phyloP scores from a whole-genome alignment of 2,888 invertebrate species.

The Eulithis prunata region DNA sequence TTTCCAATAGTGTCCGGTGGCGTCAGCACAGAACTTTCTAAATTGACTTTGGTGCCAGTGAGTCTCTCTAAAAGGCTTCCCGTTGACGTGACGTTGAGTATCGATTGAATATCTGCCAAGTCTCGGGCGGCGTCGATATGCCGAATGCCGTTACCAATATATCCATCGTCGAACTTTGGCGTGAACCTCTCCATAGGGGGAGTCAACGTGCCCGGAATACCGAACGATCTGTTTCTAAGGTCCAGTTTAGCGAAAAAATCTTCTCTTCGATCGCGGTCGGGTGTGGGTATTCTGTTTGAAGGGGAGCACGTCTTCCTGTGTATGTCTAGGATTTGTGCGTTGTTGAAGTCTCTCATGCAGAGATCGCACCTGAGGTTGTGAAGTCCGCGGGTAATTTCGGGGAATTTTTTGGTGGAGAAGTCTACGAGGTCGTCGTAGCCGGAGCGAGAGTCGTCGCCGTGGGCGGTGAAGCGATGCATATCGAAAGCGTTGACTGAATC shows the following conservation, averaged over 20 bases:
- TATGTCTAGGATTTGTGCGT: constrained; percentile 86
- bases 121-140: constrained; percentile 87
- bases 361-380: constrained; percentile 88
- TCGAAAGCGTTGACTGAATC: constrained; percentile 89
- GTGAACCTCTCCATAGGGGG: constrained; percentile 76
- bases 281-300: constrained; percentile 70
- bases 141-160: constrained; percentile 70
- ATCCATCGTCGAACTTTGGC: constrained; percentile 72
- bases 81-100: constrained; percentile 90
- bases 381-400: constrained; percentile 89
- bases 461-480: constrained; percentile 87
- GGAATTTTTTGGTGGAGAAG: constrained; percentile 91
- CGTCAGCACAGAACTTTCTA: constrained; percentile 74
- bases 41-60: constrained; percentile 71
- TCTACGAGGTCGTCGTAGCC: constrained; percentile 92
- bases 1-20: constrained; percentile 73
- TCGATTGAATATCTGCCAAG: constrained; percentile 93
- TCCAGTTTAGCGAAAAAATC: constrained; percentile 93
- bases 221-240: constrained; percentile 88
- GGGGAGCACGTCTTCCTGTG: constrained; percentile 83
- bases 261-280: constrained; percentile 87
- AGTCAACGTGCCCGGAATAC: constrained; percentile 74
- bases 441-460: constrained; percentile 83
- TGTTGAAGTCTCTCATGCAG: constrained; percentile 89
- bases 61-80: constrained; percentile 87